These are phyloP conservation scores for Crotalus viridis DNA, from an alignment of 2,113 vertebrate species.

Conservation along the genomic window DNA sequence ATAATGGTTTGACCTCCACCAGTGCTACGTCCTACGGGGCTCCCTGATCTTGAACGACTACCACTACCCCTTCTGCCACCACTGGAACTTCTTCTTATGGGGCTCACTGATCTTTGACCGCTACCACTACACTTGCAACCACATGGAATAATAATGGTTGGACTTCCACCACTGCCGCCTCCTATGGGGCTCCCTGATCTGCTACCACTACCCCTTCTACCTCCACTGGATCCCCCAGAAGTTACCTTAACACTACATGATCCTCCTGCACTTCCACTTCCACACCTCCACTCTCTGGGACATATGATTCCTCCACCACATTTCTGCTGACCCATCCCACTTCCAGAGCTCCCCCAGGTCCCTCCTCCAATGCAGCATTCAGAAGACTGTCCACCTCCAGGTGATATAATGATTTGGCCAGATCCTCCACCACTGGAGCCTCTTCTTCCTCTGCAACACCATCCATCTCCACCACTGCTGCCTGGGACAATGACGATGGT, in stretches of 20 bases:
- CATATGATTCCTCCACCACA: no score
- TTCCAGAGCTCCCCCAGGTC: background rate
- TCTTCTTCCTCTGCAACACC: background rate
- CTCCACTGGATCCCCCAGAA: no score
- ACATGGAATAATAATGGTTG: background rate
- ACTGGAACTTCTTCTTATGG: background rate
- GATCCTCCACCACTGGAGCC: background rate
- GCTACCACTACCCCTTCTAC: background rate
- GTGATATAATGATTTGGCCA: background rate
- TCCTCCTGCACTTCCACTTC: no score
- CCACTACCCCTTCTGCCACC: background rate
- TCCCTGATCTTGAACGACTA: background rate
- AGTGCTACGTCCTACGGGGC: accelerated
- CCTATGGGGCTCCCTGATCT: background rate
- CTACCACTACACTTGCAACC: background rate
- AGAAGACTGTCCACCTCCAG: background rate
- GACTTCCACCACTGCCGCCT: background rate
- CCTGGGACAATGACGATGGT: background rate
- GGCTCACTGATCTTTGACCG: background rate
- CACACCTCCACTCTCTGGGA: no score
- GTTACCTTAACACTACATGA: no score
- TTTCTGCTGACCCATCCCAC: no score
- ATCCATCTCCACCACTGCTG: background rate
- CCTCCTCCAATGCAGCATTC: background rate
- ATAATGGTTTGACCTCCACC: background rate